These are phyloP conservation scores for Falco biarmicus DNA, from an alignment of 2,797 vertebrate genomes.

Conservation along the genomic window DNA sequence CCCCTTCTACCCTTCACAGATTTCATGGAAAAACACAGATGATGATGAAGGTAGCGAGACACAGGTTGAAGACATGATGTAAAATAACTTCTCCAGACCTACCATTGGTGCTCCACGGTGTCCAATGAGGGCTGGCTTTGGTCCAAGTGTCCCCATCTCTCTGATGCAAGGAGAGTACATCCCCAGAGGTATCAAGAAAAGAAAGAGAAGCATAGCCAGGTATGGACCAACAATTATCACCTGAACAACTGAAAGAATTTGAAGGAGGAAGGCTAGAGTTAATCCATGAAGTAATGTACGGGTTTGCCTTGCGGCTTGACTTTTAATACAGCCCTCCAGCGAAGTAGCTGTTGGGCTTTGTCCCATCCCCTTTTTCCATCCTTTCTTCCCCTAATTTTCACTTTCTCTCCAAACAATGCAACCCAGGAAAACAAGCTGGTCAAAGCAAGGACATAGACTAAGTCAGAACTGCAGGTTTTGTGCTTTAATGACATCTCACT, in stretches of 20 bases:
- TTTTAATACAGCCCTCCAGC: not conserved
- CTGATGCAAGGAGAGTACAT: slow-evolving; percentile 93
- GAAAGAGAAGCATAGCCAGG: slow-evolving; percentile 82
- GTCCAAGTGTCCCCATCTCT: slow-evolving; percentile 84
- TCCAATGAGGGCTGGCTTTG: slow-evolving; percentile 86
- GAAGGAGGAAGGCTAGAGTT: slow-evolving; percentile 55
- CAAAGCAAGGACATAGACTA: not conserved
- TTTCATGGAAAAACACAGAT: not conserved
- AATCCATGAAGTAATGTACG: not conserved
- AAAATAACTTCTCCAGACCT: slow-evolving; percentile 49
- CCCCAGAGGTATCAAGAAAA: slow-evolving; percentile 90
- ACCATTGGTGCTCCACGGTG: slow-evolving; percentile 95
- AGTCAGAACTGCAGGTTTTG: not conserved
- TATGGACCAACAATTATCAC: slow-evolving; percentile 82
- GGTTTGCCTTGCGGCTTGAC: not conserved
- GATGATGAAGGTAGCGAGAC: not conserved
- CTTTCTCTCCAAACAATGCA: not conserved
- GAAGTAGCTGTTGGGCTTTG: not conserved
- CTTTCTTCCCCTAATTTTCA: not conserved
- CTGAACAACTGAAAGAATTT: slow-evolving; percentile 83
- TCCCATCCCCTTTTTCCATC: not conserved
- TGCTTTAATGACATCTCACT: not conserved
- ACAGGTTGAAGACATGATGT: not conserved
- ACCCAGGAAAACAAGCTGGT: not conserved
- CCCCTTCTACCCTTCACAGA: not conserved